phyloP scores from a whole-genome alignment of 2,797 vertebrate species.

The Crenichthys baileyi region DNA sequence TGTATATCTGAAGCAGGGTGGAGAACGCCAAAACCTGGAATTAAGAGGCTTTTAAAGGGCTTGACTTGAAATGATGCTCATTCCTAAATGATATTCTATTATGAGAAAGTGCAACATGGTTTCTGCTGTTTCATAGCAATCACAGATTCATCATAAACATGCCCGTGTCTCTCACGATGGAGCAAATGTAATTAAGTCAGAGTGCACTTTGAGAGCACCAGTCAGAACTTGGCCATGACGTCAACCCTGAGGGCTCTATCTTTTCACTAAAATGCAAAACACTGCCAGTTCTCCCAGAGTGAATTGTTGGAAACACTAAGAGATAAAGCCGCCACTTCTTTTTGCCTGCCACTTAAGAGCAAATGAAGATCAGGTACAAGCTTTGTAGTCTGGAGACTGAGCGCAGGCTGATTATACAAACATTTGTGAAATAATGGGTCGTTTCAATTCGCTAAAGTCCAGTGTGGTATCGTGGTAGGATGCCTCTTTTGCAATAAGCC shows the following conservation, averaged over 20 bases:
- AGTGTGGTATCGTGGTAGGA: background rate
- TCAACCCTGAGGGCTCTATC: conserved; percentile 27
- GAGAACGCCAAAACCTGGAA: conserved; percentile 22
- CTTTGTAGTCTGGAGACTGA: conserved; percentile 41
- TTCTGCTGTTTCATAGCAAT: conserved; percentile 13
- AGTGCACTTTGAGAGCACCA: conserved; percentile 24
- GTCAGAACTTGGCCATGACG: conserved; percentile 42
- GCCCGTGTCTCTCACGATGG: conserved; percentile 31
- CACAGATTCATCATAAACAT: conserved; percentile 22
- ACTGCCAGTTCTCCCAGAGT: conserved; percentile 41
- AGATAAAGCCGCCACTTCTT: conserved; percentile 27
- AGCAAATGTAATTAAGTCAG: conserved; percentile 21
- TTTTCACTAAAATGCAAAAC: conserved; percentile 42
- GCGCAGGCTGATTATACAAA: conserved; percentile 3
- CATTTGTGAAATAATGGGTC: background rate
- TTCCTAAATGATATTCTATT: background rate
- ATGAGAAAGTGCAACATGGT: conserved; percentile 19
- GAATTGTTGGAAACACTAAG: conserved; percentile 31
- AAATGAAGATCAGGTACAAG: conserved; percentile 20
- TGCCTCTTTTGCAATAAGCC: background rate
- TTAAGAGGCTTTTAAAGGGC: conserved; percentile 16
- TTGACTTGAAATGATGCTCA: conserved; percentile 15
- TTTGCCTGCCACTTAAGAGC: conserved; percentile 23
- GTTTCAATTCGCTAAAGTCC: background rate
- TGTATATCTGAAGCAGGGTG: conserved; percentile 41